Conservation (phyloP, 2,113 vertebrate genomes). For the Corydoras sp. region DNA sequence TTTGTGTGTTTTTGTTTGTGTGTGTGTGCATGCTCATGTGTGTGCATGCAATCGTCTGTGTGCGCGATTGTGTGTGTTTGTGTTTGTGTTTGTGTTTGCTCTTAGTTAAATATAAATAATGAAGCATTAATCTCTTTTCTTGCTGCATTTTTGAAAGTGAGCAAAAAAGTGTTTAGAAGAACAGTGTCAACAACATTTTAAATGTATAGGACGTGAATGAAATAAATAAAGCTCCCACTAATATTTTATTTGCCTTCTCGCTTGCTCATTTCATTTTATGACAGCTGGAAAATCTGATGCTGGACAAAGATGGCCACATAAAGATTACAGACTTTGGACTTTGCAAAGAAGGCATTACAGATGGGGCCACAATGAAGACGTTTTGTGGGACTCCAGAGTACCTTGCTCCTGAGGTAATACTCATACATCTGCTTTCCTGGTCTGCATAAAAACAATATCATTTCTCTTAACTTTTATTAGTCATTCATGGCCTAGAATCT, state of each 20-base stretch:
- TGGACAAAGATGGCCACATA: conserved; percentile 93
- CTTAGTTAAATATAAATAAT: too few relatives aligned
- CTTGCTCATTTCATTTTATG: neutral
- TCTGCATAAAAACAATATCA: neutral
- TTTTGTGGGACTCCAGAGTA: conserved; percentile 94
- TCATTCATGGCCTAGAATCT: too few relatives aligned
- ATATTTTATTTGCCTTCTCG: neutral
- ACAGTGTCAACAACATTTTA: too few relatives aligned
- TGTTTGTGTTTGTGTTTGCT: too few relatives aligned
- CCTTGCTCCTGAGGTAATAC: conserved; percentile 83
- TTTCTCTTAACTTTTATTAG: neutral
- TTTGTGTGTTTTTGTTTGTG: too few relatives aligned
- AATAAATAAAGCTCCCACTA: neutral
- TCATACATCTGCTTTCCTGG: neutral
- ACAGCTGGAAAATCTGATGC: conserved; percentile 92
- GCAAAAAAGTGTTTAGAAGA: too few relatives aligned
- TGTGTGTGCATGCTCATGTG: too few relatives aligned
- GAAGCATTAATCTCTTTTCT: too few relatives aligned
- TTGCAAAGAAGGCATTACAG: conserved; percentile 88
- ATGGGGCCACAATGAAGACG: conserved; percentile 90
- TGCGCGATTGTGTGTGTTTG: too few relatives aligned
- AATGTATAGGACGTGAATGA: neutral
- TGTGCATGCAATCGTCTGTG: too few relatives aligned
- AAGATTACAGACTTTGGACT: conserved; percentile 94
- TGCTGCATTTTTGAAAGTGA: neutral